A percentile compares a stretch with the other conserved stretches of the same genome.
phyloP scores from a whole-genome alignment of 2,113 vertebrate genomes.

The Seriola rivoliana region DNA sequence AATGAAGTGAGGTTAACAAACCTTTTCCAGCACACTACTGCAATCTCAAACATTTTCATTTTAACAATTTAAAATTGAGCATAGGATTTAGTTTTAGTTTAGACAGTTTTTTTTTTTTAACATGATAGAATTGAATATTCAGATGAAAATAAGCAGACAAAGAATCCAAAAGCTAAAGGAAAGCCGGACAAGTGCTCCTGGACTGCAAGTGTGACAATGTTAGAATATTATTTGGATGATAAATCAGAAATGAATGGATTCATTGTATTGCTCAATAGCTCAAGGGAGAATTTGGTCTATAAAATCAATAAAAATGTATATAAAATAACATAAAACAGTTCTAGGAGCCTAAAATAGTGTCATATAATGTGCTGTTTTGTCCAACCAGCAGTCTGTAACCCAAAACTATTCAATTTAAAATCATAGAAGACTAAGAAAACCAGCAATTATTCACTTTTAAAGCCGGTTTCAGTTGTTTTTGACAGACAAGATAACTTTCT shows the following conservation, averaged over 20 bases:
- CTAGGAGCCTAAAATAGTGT: no score
- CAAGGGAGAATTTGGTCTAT: no score
- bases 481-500: background rate
- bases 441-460: background rate
- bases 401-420: background rate
- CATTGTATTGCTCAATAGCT: no score
- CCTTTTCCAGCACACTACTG: background rate
- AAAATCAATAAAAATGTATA: background rate
- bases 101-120: no score
- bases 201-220: background rate
- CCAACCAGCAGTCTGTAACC: background rate
- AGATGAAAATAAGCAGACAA: background rate
- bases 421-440: background rate
- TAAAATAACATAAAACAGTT: background rate
- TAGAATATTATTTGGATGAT: background rate
- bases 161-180: background rate
- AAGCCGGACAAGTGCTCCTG: background rate
- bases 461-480: background rate
- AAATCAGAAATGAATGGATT: no score
- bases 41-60: background rate
- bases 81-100: no score
- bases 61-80: no score
- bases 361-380: background rate
- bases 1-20: background rate
- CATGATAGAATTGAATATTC: background rate